Percentiles rank a stretch among this genome's conserved stretches.
These are phyloP conservation scores for Rosalia funebris DNA, from an alignment of 2,888 invertebrate genomes.

Conservation along the genomic window DNA sequence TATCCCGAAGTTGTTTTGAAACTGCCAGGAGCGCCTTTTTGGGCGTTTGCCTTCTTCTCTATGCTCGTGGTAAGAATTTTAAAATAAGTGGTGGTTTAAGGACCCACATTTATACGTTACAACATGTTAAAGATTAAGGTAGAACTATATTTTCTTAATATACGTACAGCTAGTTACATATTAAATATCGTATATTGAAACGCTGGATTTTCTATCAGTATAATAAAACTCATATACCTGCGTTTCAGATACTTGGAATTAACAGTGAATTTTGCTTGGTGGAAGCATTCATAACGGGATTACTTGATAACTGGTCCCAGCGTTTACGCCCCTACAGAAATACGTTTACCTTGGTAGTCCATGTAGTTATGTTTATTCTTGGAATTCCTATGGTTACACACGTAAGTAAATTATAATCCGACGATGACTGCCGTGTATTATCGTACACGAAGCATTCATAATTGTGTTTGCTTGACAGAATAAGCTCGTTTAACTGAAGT, in stretches of 20 bases:
- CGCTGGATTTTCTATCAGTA: no score
- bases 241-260: conserved; percentile 77
- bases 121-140: no score
- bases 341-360: conserved; percentile 76
- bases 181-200: no score
- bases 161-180: no score
- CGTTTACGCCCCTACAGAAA: conserved; percentile 69
- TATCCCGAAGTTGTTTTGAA: conserved; percentile 81
- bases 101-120: no score
- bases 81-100: not conserved
- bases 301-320: conserved; percentile 70
- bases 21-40: conserved; percentile 75
- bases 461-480: no score
- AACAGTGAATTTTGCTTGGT: conserved; percentile 80
- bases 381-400: conserved; percentile 90
- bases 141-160: no score
- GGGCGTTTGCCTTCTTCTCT: conserved; percentile 78
- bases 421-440: not conserved
- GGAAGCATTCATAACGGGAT: conserved; percentile 70
- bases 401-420: conserved; percentile 64
- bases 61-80: conserved; percentile 71
- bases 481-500: no score
- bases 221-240: no score
- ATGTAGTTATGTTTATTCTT: conserved; percentile 82
- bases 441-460: not conserved